These are phyloP conservation scores for Eremophila alpestris DNA, from an alignment of 2,797 vertebrate genomes.

Conservation along the genomic window DNA sequence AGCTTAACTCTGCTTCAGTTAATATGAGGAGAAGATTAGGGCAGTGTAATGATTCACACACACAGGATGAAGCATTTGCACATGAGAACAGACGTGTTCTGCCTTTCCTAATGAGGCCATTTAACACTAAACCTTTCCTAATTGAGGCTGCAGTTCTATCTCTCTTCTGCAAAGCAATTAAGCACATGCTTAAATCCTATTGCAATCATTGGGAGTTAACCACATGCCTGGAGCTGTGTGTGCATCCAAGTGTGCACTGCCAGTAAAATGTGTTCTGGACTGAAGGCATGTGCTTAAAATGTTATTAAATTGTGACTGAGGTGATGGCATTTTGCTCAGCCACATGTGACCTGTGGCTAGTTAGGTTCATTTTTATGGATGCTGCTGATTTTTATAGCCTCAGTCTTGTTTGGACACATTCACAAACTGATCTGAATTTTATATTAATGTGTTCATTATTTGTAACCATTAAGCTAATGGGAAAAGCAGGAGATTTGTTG, in stretches of 20 bases:
- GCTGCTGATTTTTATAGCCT: slow-evolving; percentile 1
- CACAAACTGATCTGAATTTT: slow-evolving; percentile 12
- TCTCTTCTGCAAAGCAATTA: slow-evolving; percentile 62
- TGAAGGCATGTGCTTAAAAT: slow-evolving; percentile 28
- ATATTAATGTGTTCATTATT: background rate
- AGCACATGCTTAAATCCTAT: slow-evolving; percentile 60
- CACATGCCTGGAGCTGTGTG: slow-evolving; percentile 58
- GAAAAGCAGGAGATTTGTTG: background rate
- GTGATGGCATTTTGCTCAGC: slow-evolving; percentile 28
- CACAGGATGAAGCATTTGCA: slow-evolving; percentile 62
- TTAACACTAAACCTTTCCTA: slow-evolving; percentile 69
- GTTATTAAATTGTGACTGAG: slow-evolving; percentile 38
- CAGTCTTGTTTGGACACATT: background rate
- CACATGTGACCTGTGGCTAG: background rate
- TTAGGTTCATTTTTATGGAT: slow-evolving; percentile 35
- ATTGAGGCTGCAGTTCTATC: slow-evolving; percentile 57
- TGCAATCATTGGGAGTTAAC: slow-evolving; percentile 48
- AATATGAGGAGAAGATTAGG: slow-evolving; percentile 63
- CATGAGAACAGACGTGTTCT: slow-evolving; percentile 68
- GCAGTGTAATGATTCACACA: slow-evolving; percentile 63
- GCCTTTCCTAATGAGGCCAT: slow-evolving; percentile 67
- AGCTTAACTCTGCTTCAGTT: slow-evolving; percentile 68
- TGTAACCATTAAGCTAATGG: background rate
- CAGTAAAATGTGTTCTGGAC: slow-evolving; percentile 16
- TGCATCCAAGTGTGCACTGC: slow-evolving; percentile 50